Evolutionary conservation across 2,888 invertebrate genomes (phyloP), one percentile per base, ranked within the genome.

Genomic region (Eristalinus aeneus): DNA sequence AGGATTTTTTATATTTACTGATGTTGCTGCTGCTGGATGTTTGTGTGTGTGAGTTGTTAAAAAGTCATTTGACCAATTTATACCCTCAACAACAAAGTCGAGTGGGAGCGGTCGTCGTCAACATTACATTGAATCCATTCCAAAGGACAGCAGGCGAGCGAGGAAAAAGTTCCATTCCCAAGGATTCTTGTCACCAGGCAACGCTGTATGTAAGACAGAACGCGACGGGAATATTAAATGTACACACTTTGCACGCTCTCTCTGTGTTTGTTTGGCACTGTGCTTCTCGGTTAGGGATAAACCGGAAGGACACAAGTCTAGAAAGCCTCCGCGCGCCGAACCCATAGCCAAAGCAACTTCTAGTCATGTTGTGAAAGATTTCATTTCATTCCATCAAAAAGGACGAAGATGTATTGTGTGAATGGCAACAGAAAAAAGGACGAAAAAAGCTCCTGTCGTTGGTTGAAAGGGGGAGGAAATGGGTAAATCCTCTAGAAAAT

Each of bases 21-120:
- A 22, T 68, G 34, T 75, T 77, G 10, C 36, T 74, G 32, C 27
- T 3, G 27, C 27, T 27, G 27, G 27, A n/a, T 53, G 54, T 71
- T 23, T 64, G 11, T 27, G 16, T 58, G 75, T 63, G 46, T 27
- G 31, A 67, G 20, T 81, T 76, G 81, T 77, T 81, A 77, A 85
- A 85, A 85, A 85, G 85, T 65, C 85, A 85, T 85, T 85, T 85
- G 85, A 81, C 85, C 85, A 85, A 77, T 81, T 81, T 75, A 85
- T 85, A 58, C 80, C 75, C 80, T 72, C 67, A 75, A 69, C 39
- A 74, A 53, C 83, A 56, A 72, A 34, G 34, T 34, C 34, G 34
- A 46, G 46, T 46, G 46, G 46, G 16, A 1, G 16, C 16, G 46
- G 46, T 5, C n/a, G n/a, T 46, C 39, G n/a, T 46, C 39, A 5